phyloP scores from a whole-genome alignment of 2,888 invertebrate genomes.

The Pristionchus arcanus region DNA sequence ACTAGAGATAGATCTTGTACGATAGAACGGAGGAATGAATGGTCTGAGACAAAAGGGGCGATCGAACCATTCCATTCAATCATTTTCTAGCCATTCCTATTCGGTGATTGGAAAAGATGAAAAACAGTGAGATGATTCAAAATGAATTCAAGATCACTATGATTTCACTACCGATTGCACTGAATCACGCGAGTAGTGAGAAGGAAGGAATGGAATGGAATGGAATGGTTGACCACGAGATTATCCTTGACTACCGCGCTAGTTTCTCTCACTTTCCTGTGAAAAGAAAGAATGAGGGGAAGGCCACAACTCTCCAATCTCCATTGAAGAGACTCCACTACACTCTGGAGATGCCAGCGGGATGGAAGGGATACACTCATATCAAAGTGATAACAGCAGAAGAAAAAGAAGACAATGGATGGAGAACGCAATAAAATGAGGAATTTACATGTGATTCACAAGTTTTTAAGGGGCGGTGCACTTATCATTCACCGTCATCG shows the following conservation, averaged over 20 bases:
- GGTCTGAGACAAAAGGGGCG: constrained; percentile 12
- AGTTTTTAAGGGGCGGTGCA: neutral
- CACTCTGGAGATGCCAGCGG: neutral
- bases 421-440: neutral
- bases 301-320: neutral
- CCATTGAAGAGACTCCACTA: neutral
- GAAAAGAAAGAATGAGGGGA: constrained; percentile 3
- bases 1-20: constrained; percentile 20
- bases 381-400: neutral
- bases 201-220: neutral
- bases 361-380: neutral
- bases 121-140: neutral
- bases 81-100: neutral
- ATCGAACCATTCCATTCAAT: constrained; percentile 17
- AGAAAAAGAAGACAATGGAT: constrained; percentile 14
- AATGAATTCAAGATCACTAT: neutral
- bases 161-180: constrained; percentile 1
- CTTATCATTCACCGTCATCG: neutral
- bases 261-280: neutral
- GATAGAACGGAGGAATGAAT: constrained; percentile 42
- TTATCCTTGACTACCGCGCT: neutral
- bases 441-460: constrained; percentile 20
- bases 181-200: neutral
- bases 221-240: neutral
- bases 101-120: neutral